Evolutionary conservation across 2,888 invertebrate species (phyloP), one percentile per base, ranked within the genome.

Genomic region (Tipula lateralis): DNA sequence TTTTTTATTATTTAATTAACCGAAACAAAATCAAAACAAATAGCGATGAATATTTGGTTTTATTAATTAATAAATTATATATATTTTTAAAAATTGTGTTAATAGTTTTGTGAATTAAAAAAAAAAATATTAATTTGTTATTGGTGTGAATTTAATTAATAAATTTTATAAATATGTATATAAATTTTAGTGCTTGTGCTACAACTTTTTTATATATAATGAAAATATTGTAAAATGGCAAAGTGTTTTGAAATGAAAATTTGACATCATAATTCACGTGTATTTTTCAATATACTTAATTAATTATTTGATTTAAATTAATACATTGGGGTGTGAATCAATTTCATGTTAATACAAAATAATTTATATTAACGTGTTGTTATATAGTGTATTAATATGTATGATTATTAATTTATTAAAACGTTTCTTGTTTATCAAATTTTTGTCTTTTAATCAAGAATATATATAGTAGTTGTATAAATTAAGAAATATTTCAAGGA

Each of bases 221-320:
- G 66, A 66, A 66, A 32, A 32, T 32, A 32, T 32, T 50, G 19
- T 66, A 66, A n/a, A 66, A 66, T 66, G 66, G 66, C 66, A 66
- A 66, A 66, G 66, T 66, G 66, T 66, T 66, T 9, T 24, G 9
- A 66, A 24, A 19, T 39, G 39, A 39, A 39, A 39, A 39, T 39
- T 39, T 50, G 50, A 50, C 50, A 50, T 50, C 50, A 50, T 66
- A 66, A 66, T 66, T 66, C 66, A 66, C 66, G 66, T 66, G 66
- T 66, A 16, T 44, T 3, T 44, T 7, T 7, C n/a, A 16, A 44
- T 6, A 66, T 66, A 66, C 1, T 16, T 50, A 16, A 16, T 50
- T 50, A 36, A 36, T 50, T 50, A n/a, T n/a, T n/a, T n/a, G n/a
- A n/a, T n/a, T 50, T 16, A 6, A 44, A 50, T 50, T 16, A 44